phyloP scores from a whole-genome alignment of 1,140 invertebrate species.

The Ceratosolen fusciceps region DNA sequence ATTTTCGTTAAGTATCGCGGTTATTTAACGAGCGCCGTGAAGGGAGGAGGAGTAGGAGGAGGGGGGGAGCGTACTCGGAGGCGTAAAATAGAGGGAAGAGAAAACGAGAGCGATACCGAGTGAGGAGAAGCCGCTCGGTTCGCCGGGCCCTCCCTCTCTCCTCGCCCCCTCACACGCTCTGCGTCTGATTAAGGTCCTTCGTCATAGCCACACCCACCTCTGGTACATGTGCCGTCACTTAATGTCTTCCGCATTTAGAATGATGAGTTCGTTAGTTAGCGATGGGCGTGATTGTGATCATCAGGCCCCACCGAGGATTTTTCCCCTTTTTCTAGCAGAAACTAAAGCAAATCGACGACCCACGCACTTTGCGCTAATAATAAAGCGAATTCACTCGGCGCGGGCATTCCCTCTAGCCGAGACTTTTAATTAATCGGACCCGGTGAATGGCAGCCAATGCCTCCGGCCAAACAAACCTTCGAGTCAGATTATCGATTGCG shows the following conservation, averaged over 20 bases:
- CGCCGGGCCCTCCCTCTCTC: no score
- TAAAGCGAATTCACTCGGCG: not conserved
- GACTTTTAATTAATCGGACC: slow-evolving; percentile 15
- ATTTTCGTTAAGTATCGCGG: not conserved
- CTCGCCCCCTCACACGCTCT: no score
- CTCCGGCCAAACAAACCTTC: not conserved
- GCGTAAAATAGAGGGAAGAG: not conserved
- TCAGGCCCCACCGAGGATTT: slow-evolving; percentile 27
- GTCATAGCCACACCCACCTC: slow-evolving; percentile 39
- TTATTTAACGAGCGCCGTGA: not conserved
- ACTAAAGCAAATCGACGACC: no score
- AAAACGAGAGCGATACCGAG: slow-evolving; percentile 30
- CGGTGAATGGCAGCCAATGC: not conserved
- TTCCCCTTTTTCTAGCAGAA: not conserved
- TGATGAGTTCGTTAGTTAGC: slow-evolving; percentile 45
- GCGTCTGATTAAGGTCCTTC: slow-evolving; percentile 33
- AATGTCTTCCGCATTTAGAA: slow-evolving; percentile 47
- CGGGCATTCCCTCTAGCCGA: no score
- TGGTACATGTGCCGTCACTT: slow-evolving; percentile 27
- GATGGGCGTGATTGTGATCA: slow-evolving; percentile 36
- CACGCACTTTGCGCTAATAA: not conserved
- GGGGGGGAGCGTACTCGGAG: no score
- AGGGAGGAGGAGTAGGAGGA: no score
- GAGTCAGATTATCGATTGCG: not conserved
- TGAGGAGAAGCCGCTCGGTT: not conserved